phyloP scores from a whole-genome alignment of 2,888 invertebrate species.

The Heliothis peltigera region DNA sequence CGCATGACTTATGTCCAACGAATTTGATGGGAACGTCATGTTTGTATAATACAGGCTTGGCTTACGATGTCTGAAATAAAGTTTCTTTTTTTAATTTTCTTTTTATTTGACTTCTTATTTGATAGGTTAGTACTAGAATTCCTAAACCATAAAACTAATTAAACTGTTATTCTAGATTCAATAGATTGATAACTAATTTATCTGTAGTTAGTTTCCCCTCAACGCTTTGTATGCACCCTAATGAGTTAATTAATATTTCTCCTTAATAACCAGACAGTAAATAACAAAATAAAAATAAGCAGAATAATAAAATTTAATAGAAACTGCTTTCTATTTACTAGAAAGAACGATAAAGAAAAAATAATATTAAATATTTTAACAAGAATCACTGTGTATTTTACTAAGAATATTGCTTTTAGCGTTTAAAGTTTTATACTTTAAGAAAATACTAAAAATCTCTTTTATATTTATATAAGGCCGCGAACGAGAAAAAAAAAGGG shows the following conservation, averaged over 20 bases:
- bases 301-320: neutral
- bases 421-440: neutral
- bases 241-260: neutral
- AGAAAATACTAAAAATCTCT: neutral
- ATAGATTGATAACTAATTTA: no score
- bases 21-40: neutral
- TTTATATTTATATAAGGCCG: constrained; percentile 1
- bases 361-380: constrained; percentile 2
- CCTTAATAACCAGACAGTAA: neutral
- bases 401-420: constrained; percentile 9
- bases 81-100: no score
- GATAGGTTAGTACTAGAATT: no score
- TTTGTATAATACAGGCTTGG: no score
- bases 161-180: neutral
- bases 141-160: neutral
- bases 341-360: neutral
- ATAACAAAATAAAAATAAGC: neutral
- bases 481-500: neutral
- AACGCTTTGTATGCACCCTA: no score
- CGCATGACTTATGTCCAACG: neutral
- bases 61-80: no score
- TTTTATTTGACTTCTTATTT: no score
- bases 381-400: neutral
- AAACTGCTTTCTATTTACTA: neutral
- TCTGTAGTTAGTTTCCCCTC: no score